Conservation (phyloP, 2,113 vertebrate species). For the Tricholaema leucomelas region DNA sequence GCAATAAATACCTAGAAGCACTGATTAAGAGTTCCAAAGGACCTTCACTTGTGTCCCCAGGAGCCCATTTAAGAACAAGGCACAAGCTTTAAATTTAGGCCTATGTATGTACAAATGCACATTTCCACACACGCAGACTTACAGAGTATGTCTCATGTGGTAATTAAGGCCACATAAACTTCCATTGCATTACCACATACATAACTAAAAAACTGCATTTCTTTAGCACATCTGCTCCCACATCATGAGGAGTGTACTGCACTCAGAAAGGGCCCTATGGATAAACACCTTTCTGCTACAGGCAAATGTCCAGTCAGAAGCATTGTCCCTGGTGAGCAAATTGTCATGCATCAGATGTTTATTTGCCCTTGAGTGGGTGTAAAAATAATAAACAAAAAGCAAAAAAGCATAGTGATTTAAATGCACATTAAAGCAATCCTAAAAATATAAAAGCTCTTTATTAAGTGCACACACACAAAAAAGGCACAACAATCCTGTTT, state of each 20-base stretch:
- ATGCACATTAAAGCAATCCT: background rate
- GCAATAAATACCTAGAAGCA: background rate
- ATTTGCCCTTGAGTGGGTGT: background rate
- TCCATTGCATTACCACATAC: background rate
- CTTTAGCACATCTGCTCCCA: background rate
- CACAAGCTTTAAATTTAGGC: background rate
- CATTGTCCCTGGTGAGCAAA: background rate
- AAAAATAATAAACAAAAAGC: background rate
- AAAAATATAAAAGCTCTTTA: background rate
- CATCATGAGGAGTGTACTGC: fast-evolving
- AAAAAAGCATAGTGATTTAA: background rate
- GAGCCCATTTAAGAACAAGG: background rate
- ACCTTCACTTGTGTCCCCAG: background rate
- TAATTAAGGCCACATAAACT: background rate
- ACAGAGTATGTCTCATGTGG: background rate
- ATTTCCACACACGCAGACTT: fast-evolving
- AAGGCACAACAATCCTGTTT: background rate
- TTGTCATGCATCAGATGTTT: background rate
- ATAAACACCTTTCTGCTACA: background rate
- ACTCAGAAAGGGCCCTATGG: background rate
- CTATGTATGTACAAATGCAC: fast-evolving
- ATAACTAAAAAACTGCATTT: background rate
- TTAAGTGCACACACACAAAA: background rate
- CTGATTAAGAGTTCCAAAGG: background rate
- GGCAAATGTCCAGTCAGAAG: background rate